A percentile compares a stretch with the other conserved stretches of the same genome.
These are phyloP conservation scores for Seriola dumerili DNA, from an alignment of 2,113 vertebrate genomes.

Conservation along the genomic window DNA sequence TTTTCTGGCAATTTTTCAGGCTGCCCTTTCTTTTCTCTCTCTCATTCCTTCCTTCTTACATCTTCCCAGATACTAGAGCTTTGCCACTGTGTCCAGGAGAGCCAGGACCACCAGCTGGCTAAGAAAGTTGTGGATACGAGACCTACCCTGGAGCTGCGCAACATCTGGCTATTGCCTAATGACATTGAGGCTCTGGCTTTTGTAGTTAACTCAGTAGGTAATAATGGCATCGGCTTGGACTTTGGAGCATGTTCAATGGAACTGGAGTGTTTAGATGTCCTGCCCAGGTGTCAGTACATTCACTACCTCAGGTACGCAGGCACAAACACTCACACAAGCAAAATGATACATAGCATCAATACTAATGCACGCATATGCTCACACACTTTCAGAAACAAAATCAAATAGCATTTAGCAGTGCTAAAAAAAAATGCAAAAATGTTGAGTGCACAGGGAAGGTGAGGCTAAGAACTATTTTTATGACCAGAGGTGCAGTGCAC, in stretches of 20 bases:
- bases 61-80: constrained; percentile 84
- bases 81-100: constrained; percentile 89
- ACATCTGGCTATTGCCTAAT: constrained; percentile 84
- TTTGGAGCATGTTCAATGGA: constrained; percentile 91
- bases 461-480: background rate
- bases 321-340: background rate
- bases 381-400: background rate
- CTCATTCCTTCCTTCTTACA: background rate
- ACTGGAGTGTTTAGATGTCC: constrained; percentile 83
- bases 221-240: constrained; percentile 80
- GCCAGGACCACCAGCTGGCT: constrained; percentile 83
- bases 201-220: constrained; percentile 79
- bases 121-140: constrained; percentile 72
- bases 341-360: background rate
- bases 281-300: constrained; percentile 85
- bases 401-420: background rate
- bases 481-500: background rate
- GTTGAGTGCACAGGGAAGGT: background rate
- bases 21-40: background rate
- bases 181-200: constrained; percentile 89
- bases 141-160: constrained; percentile 87
- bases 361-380: too few species aligned
- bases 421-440: background rate
- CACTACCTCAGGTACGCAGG: constrained; percentile 87
- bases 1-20: too few species aligned